These are phyloP conservation scores for Pyrgilauda ruficollis DNA, from an alignment of 2,113 vertebrate species.

Conservation along the genomic window DNA sequence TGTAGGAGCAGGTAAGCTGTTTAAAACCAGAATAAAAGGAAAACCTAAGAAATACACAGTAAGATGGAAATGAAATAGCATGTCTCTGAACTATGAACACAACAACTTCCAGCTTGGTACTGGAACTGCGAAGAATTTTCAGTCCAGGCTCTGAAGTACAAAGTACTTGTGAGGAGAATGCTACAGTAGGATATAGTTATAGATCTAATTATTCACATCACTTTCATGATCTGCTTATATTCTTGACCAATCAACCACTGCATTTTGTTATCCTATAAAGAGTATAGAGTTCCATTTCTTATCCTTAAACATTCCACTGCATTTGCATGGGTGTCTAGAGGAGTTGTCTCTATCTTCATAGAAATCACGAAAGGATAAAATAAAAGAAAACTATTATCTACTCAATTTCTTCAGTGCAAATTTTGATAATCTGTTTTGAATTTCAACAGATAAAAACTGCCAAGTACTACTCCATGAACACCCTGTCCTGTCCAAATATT, in stretches of 20 bases:
- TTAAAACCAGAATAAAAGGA: neutral
- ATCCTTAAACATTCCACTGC: neutral
- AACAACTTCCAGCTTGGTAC: neutral
- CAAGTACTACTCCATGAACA: neutral
- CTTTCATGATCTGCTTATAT: neutral
- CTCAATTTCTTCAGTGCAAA: neutral
- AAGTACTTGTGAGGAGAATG: neutral
- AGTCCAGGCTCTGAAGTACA: neutral
- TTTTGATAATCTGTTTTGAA: neutral
- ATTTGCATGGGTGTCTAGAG: neutral
- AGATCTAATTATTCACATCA: neutral
- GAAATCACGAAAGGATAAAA: neutral
- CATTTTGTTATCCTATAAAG: neutral
- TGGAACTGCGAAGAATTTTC: neutral
- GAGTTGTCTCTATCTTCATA: neutral
- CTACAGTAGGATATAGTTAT: neutral
- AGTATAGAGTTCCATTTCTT: neutral
- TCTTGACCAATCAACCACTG: neutral
- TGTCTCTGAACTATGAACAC: neutral
- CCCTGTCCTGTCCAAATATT: neutral
- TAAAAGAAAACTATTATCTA: neutral
- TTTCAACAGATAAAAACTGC: neutral
- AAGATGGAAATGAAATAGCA: neutral
- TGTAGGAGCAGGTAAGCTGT: neutral
- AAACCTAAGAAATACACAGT: neutral